Base-by-base conservation (phyloP, 2,113 vertebrate genomes). In the Bubo bubo region DNA sequence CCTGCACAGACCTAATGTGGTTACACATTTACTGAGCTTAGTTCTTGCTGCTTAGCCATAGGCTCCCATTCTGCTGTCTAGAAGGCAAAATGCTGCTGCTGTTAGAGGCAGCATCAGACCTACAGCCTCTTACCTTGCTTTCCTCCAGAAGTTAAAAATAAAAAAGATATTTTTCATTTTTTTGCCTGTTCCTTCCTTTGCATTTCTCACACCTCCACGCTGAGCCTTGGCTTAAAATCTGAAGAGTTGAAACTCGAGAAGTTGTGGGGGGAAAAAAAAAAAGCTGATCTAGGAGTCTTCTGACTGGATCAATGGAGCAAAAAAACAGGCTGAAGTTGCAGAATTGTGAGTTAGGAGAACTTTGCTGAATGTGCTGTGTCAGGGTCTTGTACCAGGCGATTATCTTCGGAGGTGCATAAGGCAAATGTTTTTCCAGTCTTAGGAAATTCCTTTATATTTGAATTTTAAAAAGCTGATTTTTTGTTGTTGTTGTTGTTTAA, bases 221-320 rank as follows among this genome's bases (percentile, higher is more conserved):
- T 88, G 90, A 86, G 90, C 76, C 18, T 37, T 37, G 47, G 92
- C 79, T 90, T 62, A 76, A 84, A 94, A 67, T 56, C 43, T 37
- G 55, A 13, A 13, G 75, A 84, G 18, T 2, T 88, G 85, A 83
- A 74, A 59, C 66, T 82, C 35, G 32, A 63, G 28, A 75, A 92
- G 28, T 19, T 64, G 41, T 23, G 17, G 2, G 10, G 3, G 9
- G 6, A 4, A 45, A 22, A 39, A 58, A 76, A 89, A 76, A 89
- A 63, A 86, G 94, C 96, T 96, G 93, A 96, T 89, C 32, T 39
- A 79, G 68, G 79, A 94, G 26, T 86, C 88, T 92, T 96, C 60
- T 79, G 71, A 16, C n/a, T 70, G 93, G 86, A 93, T 95, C 97
- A 94, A 3, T 92, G 95, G 62, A 95, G 93, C 95, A 84, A 37